Conservation (phyloP, 2,797 vertebrate species). For the Linurgus olivaceus region DNA sequence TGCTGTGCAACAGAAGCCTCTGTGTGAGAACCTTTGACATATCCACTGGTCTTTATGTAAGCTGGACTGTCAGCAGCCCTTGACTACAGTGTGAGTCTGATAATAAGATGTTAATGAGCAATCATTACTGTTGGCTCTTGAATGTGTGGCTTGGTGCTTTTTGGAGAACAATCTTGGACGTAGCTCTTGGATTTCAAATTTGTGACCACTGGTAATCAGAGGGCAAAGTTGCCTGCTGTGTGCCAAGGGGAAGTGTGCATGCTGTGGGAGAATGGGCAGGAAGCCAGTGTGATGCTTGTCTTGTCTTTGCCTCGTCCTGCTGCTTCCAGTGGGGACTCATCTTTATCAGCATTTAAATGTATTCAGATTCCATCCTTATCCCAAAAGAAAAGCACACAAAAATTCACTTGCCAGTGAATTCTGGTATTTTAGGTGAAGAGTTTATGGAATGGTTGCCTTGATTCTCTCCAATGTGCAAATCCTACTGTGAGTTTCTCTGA, state of each 20-base stretch:
- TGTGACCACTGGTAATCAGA: neutral
- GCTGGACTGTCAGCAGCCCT: neutral
- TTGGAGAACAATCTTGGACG: neutral
- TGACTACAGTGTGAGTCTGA: neutral
- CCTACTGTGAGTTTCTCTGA: neutral
- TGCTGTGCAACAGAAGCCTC: neutral
- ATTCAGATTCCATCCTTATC: neutral
- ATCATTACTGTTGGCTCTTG: neutral
- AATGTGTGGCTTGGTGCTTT: neutral
- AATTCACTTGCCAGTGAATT: neutral
- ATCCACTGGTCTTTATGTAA: neutral
- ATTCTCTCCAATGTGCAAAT: neutral
- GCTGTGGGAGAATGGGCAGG: neutral
- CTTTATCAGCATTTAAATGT: neutral
- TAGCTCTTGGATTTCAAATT: neutral
- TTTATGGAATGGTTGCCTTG: neutral
- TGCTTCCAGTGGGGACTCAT: neutral
- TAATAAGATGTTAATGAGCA: neutral
- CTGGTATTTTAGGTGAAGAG: neutral
- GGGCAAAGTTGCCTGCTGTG: neutral
- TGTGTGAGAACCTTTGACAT: neutral
- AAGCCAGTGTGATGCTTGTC: accelerated
- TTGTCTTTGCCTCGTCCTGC: neutral
- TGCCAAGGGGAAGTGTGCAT: accelerated
- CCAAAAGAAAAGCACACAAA: neutral